These are phyloP conservation scores for Chrysolina haemoptera DNA, from an alignment of 2,888 invertebrate species.

Conservation along the genomic window DNA sequence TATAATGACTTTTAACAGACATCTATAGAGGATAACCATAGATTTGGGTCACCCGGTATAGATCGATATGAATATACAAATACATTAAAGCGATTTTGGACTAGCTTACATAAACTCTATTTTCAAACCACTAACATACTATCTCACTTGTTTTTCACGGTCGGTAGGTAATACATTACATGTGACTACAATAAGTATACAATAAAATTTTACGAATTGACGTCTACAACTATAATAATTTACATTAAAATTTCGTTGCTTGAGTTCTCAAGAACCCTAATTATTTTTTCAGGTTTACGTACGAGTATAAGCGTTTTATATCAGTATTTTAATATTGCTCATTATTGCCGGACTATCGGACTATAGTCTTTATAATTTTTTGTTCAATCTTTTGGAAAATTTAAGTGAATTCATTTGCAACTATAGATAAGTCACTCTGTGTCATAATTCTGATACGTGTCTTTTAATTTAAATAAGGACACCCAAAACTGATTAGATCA, in stretches of 20 bases:
- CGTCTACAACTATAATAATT: constrained; percentile 58
- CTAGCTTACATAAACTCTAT: constrained; percentile 2
- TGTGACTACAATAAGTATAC: constrained; percentile 32
- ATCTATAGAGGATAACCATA: constrained; percentile 6
- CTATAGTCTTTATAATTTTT: constrained; percentile 32
- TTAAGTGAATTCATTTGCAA: neutral
- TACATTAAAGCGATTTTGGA: constrained; percentile 4
- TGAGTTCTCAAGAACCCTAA: constrained; percentile 55
- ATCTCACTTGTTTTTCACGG: constrained; percentile 7
- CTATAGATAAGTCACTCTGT: neutral
- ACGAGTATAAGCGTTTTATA: constrained; percentile 64
- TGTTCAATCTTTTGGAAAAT: constrained; percentile 9
- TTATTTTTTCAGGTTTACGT: constrained; percentile 55
- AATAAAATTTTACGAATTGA: constrained; percentile 58
- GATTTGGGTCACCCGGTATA: neutral
- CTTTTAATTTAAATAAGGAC: no score
- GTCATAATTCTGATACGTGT: neutral
- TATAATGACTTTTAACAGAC: no score
- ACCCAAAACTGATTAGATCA: no score
- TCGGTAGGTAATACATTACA: neutral
- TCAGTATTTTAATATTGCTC: constrained; percentile 65
- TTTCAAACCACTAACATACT: neutral
- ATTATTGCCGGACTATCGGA: constrained; percentile 63
- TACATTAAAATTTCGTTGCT: constrained; percentile 59
- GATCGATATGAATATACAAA: constrained; percentile 34